Percentiles rank a stretch among this genome's conserved stretches.
These are phyloP conservation scores for Acholoe squamosa DNA, from an alignment of 2,888 invertebrate genomes.

Conservation along the genomic window DNA sequence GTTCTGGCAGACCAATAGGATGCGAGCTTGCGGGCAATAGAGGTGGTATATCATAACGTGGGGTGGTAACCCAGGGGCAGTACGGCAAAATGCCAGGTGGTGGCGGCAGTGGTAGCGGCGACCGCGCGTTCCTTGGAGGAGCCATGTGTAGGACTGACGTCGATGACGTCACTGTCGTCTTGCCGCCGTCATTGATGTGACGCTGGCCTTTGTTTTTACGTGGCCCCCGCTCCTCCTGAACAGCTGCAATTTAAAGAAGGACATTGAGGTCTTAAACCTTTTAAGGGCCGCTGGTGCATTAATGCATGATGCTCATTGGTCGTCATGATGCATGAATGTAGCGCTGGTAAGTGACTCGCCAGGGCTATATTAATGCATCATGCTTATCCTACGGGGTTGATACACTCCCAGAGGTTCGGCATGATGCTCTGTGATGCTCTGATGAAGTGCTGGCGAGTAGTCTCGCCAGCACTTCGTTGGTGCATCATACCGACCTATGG, in stretches of 20 bases:
- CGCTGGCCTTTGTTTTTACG: slow-evolving; percentile 84
- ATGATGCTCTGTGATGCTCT: too few relatives aligned
- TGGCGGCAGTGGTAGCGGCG: background rate
- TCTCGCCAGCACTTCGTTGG: too few relatives aligned
- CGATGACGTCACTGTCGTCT: slow-evolving; percentile 22
- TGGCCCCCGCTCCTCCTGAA: slow-evolving; percentile 93
- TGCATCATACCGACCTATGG: too few relatives aligned
- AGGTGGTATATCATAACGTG: background rate
- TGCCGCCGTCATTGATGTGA: background rate
- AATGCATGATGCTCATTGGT: too few relatives aligned
- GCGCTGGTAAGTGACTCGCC: too few relatives aligned
- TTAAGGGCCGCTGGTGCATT: too few relatives aligned
- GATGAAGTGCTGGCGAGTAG: too few relatives aligned
- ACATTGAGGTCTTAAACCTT: too few relatives aligned
- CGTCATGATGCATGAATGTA: too few relatives aligned
- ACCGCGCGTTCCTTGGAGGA: background rate
- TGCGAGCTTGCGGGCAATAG: background rate
- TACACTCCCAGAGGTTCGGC: too few relatives aligned
- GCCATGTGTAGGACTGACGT: background rate
- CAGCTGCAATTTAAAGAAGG: slow-evolving; percentile 88
- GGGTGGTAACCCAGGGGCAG: background rate
- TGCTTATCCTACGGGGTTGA: too few relatives aligned
- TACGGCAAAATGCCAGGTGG: background rate
- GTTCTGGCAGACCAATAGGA: background rate
- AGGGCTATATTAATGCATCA: too few relatives aligned